A percentile compares a stretch with the other conserved stretches of the same genome.
These are phyloP conservation scores for Ptilodon capucinus DNA, from an alignment of 2,888 invertebrate species.

Conservation along the genomic window DNA sequence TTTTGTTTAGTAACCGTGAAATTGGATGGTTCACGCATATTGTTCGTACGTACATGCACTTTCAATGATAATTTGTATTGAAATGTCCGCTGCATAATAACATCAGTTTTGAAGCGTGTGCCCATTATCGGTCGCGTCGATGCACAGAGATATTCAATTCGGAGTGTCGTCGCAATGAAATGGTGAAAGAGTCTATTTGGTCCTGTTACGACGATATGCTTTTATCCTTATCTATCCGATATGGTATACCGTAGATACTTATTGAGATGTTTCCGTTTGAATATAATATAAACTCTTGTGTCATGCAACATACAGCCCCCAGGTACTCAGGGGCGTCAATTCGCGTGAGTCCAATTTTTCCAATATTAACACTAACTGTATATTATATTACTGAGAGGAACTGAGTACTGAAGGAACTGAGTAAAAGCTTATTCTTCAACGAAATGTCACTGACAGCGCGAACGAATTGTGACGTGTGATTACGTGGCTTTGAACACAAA, in stretches of 20 bases:
- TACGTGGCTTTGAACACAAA: too few species aligned
- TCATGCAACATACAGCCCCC: background rate
- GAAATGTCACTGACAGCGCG: too few species aligned
- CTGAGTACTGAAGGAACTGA: too few species aligned
- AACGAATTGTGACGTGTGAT: too few species aligned
- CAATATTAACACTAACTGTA: too few species aligned
- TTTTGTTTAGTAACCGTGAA: slow-evolving; percentile 80
- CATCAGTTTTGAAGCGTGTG: slow-evolving; percentile 38
- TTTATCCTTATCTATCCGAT: slow-evolving; percentile 63
- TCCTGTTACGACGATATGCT: slow-evolving; percentile 66
- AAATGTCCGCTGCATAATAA: slow-evolving; percentile 59
- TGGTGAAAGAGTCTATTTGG: slow-evolving; percentile 56
- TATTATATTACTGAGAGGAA: too few species aligned
- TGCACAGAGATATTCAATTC: slow-evolving; percentile 44
- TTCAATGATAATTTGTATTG: slow-evolving; percentile 60
- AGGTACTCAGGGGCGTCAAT: too few species aligned
- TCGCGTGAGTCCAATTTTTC: too few species aligned
- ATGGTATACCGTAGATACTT: slow-evolving; percentile 12
- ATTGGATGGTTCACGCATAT: slow-evolving; percentile 66
- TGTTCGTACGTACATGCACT: slow-evolving; percentile 41
- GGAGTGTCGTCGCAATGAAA: slow-evolving; percentile 55
- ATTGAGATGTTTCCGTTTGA: background rate
- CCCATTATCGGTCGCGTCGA: slow-evolving; percentile 37
- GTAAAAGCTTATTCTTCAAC: too few species aligned
- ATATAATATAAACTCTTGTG: background rate